Percentiles rank a stretch among this genome's conserved stretches.
Evolutionary conservation across 53 echinoderm and acorn worm genomes (phyloP).

Genomic region (Astropecten irregularis): DNA sequence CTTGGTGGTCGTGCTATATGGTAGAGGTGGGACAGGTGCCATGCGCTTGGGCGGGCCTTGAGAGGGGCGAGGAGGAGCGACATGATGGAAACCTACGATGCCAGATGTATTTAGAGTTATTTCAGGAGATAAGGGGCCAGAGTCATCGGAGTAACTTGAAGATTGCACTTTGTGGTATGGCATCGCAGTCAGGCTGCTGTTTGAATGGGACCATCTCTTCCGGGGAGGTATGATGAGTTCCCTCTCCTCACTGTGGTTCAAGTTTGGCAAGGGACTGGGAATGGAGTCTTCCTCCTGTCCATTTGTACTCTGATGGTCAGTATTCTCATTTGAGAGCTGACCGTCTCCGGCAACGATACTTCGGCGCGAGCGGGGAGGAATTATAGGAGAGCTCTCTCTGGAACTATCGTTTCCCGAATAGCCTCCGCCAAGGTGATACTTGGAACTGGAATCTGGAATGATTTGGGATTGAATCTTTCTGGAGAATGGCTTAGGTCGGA

Average conservation of each 20-base stretch:
- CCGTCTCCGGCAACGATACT: background rate
- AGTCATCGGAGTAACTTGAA: background rate
- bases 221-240: constrained; percentile 10
- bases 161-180: constrained; percentile 54
- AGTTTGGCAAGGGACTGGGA: no score
- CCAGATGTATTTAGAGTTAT: background rate
- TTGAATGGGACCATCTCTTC: constrained; percentile 43
- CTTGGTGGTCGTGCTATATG: background rate
- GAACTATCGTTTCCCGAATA: background rate
- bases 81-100: constrained; percentile 24
- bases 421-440: background rate
- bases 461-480: constrained; percentile 1
- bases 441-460: constrained; percentile 1
- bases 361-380: constrained; percentile 24
- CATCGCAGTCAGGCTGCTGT: constrained; percentile 7
- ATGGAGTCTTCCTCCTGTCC: no score
- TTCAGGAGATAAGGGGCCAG: background rate
- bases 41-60: constrained; percentile 33
- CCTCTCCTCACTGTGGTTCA: background rate
- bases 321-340: background rate
- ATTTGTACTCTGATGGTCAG: no score
- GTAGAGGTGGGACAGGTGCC: constrained; percentile 31
- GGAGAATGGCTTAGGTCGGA: constrained; percentile 13
- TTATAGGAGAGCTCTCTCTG: background rate
- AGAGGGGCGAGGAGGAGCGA: constrained; percentile 31